Percentiles rank a stretch among this genome's conserved stretches.
These are phyloP conservation scores for Apamea anceps DNA, from an alignment of 2,888 invertebrate genomes.

Conservation along the genomic window DNA sequence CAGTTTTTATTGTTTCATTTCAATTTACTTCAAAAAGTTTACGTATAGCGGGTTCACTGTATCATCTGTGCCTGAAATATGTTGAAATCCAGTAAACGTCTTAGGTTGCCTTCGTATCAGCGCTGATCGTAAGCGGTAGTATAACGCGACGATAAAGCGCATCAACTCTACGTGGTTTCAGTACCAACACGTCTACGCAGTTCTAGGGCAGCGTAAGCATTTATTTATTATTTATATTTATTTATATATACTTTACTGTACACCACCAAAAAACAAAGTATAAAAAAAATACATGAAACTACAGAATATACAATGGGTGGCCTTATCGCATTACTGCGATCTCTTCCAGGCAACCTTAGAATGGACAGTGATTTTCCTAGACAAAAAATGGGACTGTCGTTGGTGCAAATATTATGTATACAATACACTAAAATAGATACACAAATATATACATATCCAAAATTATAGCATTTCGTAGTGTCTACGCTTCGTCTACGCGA, in stretches of 20 bases:
- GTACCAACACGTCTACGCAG: not conserved
- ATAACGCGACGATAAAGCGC: not conserved
- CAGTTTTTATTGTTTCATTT: not conserved
- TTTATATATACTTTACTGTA: no score
- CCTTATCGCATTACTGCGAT: no score
- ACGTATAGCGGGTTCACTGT: not conserved
- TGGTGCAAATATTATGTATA: no score
- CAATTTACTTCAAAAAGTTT: not conserved
- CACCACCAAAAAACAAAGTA: no score
- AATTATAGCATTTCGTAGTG: not conserved
- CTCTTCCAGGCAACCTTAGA: no score
- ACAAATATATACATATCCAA: no score
- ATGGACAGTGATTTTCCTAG: no score
- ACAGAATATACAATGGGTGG: no score
- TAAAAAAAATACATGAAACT: no score
- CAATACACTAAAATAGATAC: no score
- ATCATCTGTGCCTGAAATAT: not conserved
- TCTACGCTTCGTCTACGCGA: not conserved
- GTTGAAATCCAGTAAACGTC: not conserved
- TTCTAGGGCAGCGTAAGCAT: not conserved
- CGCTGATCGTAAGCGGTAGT: not conserved
- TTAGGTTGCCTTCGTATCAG: not conserved
- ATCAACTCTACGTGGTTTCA: not conserved
- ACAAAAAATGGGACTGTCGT: no score
- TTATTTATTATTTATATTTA: no score